A percentile compares a stretch with the other conserved stretches of the same genome.
These are phyloP conservation scores for Nylanderia fulva DNA, from an alignment of 1,140 invertebrate genomes.

Conservation along the genomic window DNA sequence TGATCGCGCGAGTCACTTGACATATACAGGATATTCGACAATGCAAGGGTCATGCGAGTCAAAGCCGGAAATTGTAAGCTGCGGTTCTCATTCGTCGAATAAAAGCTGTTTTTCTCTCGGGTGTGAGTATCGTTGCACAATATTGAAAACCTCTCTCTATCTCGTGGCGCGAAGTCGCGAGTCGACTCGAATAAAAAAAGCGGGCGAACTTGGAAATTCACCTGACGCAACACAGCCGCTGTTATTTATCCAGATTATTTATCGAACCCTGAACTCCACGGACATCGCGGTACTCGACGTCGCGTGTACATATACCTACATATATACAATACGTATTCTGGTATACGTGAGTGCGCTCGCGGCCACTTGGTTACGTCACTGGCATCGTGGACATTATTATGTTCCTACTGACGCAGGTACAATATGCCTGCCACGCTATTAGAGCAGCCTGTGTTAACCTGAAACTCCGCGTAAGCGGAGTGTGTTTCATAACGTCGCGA, in stretches of 20 bases:
- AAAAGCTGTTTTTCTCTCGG: neutral
- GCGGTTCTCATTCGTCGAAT: constrained; percentile 31
- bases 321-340: neutral
- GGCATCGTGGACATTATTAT: constrained; percentile 78
- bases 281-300: neutral
- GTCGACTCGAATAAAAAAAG: neutral
- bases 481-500: constrained; percentile 70
- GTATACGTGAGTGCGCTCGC: constrained; percentile 35
- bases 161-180: neutral
- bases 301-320: constrained; percentile 15
- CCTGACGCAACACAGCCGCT: constrained; percentile 18
- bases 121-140: no score
- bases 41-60: constrained; percentile 37
- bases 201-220: neutral
- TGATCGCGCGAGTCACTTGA: constrained; percentile 4
- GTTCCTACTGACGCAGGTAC: constrained; percentile 69
- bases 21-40: constrained; percentile 46
- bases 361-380: constrained; percentile 77
- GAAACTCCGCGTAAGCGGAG: constrained; percentile 63
- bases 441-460: constrained; percentile 74
- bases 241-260: constrained; percentile 76
- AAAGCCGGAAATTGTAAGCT: constrained; percentile 31
- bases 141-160: neutral
- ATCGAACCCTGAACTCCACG: constrained; percentile 78
- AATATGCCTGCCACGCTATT: constrained; percentile 74